These are phyloP conservation scores for Teleogryllus oceanicus DNA, from an alignment of 2,888 invertebrate species.

Conservation along the genomic window DNA sequence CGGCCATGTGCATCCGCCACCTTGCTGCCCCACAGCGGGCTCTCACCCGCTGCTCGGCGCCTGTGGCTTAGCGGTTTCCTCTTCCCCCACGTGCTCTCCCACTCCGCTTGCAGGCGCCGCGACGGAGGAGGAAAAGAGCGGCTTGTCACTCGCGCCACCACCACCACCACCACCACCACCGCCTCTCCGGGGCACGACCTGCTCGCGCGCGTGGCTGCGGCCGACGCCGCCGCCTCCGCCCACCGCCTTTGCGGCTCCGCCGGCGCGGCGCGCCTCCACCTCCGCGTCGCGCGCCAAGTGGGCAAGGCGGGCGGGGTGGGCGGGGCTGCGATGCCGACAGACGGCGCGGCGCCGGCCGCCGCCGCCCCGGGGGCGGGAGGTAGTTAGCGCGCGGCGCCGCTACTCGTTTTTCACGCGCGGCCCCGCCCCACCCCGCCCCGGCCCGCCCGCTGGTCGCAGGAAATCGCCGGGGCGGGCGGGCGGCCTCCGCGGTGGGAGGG, in stretches of 20 bases:
- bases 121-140: no score
- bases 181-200: neutral
- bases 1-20: no score
- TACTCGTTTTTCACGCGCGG: neutral
- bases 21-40: no score
- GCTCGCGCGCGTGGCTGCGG: no score
- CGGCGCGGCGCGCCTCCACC: neutral
- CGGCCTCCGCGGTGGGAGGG: neutral
- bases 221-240: neutral
- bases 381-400: constrained; percentile 20
- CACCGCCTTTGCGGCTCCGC: neutral
- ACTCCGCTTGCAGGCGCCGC: no score
- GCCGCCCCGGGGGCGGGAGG: constrained; percentile 21
- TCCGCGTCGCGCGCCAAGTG: constrained; percentile 1
- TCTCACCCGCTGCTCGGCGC: no score
- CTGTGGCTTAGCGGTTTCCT: no score
- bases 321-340: neutral
- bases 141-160: neutral
- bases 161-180: neutral
- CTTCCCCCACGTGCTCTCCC: no score
- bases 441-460: constrained; percentile 24
- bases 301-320: neutral
- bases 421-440: no score
- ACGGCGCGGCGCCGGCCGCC: neutral
- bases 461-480: constrained; percentile 7